These are phyloP conservation scores for Apotomis capreana DNA, from an alignment of 2,888 invertebrate genomes.

Conservation along the genomic window DNA sequence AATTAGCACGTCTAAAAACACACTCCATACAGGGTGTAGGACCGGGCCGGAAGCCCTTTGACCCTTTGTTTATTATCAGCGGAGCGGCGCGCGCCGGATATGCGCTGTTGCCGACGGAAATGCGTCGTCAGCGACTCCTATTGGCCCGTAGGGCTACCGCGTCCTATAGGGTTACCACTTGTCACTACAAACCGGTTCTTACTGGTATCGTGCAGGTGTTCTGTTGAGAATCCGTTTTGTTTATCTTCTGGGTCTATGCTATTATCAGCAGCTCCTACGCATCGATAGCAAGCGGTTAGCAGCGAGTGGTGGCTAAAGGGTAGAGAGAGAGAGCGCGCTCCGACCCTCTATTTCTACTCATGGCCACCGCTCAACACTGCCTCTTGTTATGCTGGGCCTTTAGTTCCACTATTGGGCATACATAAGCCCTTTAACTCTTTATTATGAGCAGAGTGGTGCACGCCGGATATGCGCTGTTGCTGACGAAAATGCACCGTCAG, in stretches of 20 bases:
- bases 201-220: too few relatives aligned
- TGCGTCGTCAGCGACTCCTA: constrained; percentile 66
- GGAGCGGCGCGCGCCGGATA: constrained; percentile 69
- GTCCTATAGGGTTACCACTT: not conserved
- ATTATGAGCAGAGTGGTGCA: constrained; percentile 65
- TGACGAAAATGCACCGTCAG: constrained; percentile 75
- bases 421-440: constrained; percentile 81
- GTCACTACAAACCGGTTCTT: not conserved
- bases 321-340: too few relatives aligned
- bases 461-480: constrained; percentile 69
- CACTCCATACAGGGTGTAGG: constrained; percentile 24
- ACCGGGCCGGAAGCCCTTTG: constrained; percentile 72
- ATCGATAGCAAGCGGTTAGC: too few relatives aligned
- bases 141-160: constrained; percentile 44
- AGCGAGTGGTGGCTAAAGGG: too few relatives aligned
- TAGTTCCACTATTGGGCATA: too few relatives aligned
- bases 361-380: too few relatives aligned
- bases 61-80: constrained; percentile 77
- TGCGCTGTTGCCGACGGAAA: constrained; percentile 72
- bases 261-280: too few relatives aligned
- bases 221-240: too few relatives aligned
- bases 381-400: too few relatives aligned
- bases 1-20: constrained; percentile 21
- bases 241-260: too few relatives aligned
- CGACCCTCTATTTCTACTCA: too few relatives aligned